Base-by-base conservation (phyloP, 2,113 vertebrate genomes). In the Cephalopholis sonnerati region DNA sequence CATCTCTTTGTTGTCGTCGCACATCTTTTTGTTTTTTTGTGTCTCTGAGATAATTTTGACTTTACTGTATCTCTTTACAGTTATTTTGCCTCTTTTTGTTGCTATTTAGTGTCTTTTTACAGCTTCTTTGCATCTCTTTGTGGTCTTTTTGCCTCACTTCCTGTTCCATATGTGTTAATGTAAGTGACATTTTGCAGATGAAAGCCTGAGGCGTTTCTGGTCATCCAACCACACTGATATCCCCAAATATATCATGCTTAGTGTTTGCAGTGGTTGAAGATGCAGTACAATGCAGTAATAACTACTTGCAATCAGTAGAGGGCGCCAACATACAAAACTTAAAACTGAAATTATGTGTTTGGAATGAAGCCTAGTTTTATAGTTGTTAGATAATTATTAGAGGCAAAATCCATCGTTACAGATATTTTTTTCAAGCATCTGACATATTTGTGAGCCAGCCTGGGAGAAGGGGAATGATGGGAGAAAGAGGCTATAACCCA, bases 301-400 rank as follows among this genome's bases (percentile, higher is more conserved):
- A 73, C 72, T 54, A 2, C 0, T 13, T 55, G 9, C 0, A 5
- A 46, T 27, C 92, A 27, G 22, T 62, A 93, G 94, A 88, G 79
- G 90, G 89, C 63, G 85, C 82, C 51, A 91, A 44, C 46, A 18
- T 70, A 84, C 77, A 83, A 80, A 22, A 36, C 54, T 18, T 15
- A 54, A 25, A 71, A 51, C 3, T 39, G 11, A 0, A 36, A 61
- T 13, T 18, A 32, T 51, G 32, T 2, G 1, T 24, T 55, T 48
- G 0, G 46, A 24, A 54, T 50, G 41, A 55, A 20, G 36, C 2
- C 8, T n/a, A 24, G 3, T 44, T 67, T 20, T 36, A 3, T 44
- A 22, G 9, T 27, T 27, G 25, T 25, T 46, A 27, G 16, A 41
- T 24, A 1, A 5, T 51, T 0, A 69, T 54, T 46, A 46, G 13